Evolutionary conservation across 2,888 invertebrate species (phyloP).

Genomic region (Linnaemya tessellans): DNA sequence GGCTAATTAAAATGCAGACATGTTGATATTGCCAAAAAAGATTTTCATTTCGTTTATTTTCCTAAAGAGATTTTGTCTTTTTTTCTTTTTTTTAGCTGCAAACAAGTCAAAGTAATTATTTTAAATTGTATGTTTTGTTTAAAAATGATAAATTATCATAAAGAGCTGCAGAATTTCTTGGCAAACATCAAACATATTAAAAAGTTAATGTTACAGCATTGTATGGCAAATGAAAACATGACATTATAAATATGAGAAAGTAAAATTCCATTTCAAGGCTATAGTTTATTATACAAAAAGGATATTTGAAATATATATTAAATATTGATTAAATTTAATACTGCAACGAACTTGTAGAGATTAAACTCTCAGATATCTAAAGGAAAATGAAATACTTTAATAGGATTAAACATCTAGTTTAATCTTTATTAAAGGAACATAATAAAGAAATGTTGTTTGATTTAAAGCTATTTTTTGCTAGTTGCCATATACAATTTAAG

Average conservation of each 20-base stretch:
- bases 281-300: not conserved
- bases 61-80: not conserved
- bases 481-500: not conserved
- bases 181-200: conserved; percentile 40
- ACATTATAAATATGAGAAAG: not conserved
- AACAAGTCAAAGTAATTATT: conserved; percentile 67
- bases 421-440: too few relatives aligned
- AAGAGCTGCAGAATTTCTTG: conserved; percentile 36
- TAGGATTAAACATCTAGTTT: too few relatives aligned
- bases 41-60: conserved; percentile 6
- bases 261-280: conserved; percentile 30
- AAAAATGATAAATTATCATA: conserved; percentile 50
- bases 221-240: conserved; percentile 32
- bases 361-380: too few relatives aligned
- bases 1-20: conserved; percentile 67
- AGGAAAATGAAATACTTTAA: too few relatives aligned
- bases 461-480: not conserved
- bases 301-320: not conserved
- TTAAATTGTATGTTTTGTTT: conserved; percentile 47
- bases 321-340: not conserved
- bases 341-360: not conserved
- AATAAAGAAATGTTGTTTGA: not conserved
- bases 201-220: conserved; percentile 30
- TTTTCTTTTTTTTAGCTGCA: conserved; percentile 24
- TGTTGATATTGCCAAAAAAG: conserved; percentile 41